phyloP scores from a whole-genome alignment of 2,888 invertebrate genomes.

The Adelognathus sp. region DNA sequence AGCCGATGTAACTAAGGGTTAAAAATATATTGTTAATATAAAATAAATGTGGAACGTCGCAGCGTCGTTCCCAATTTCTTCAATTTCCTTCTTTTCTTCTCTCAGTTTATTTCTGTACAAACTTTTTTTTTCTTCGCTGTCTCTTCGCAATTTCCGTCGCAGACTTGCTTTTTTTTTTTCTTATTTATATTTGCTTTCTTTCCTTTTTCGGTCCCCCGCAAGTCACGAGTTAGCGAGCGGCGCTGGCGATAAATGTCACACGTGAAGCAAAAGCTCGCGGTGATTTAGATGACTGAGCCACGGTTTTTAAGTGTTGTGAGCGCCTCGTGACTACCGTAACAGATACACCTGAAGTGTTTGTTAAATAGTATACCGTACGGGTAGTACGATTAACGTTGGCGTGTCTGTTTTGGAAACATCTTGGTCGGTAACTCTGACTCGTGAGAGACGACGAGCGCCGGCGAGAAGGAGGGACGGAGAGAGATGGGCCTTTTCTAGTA shows the following conservation, averaged over 20 bases:
- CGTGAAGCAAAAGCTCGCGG: constrained; percentile 7
- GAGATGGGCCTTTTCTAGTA: constrained; percentile 16
- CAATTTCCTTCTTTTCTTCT: too few species aligned
- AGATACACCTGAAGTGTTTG: constrained; percentile 52
- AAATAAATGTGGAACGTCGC: constrained; percentile 50
- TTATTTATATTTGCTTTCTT: too few species aligned
- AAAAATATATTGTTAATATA: constrained; percentile 63
- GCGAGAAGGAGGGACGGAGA: not conserved
- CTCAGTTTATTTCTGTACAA: constrained; percentile 27
- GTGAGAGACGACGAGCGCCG: not conserved
- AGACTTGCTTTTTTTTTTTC: not conserved
- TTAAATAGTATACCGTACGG: constrained; percentile 54
- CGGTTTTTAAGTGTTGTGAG: constrained; percentile 47
- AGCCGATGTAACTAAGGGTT: constrained; percentile 46
- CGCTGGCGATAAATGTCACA: constrained; percentile 49
- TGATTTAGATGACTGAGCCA: constrained; percentile 21
- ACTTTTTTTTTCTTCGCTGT: not conserved
- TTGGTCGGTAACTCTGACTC: constrained; percentile 20
- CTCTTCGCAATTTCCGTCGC: not conserved
- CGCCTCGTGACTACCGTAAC: constrained; percentile 42
- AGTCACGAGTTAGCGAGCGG: constrained; percentile 28
- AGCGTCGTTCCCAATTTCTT: constrained; percentile 45
- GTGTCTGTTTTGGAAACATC: constrained; percentile 56
- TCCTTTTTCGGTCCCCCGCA: not conserved
- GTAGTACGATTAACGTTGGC: constrained; percentile 51